These are phyloP conservation scores for Leucopsar rothschildi DNA, from an alignment of 2,113 vertebrate species.

Conservation along the genomic window DNA sequence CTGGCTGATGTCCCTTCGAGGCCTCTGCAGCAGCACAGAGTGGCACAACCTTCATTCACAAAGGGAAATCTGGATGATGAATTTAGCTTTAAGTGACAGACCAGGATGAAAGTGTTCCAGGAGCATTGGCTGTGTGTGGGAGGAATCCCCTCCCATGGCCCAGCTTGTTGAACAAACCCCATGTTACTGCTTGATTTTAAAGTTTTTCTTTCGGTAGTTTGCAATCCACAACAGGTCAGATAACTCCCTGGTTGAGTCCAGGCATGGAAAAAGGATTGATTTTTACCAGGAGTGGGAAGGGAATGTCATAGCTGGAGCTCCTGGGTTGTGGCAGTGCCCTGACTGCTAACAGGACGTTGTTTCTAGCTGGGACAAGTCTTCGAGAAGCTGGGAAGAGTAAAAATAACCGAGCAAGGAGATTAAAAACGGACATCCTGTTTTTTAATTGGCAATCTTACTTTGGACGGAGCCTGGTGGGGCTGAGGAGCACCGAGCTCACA, in stretches of 20 bases:
- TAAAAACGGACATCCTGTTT: fast-evolving
- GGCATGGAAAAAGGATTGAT: background rate
- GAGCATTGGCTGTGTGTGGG: background rate
- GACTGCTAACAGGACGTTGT: fast-evolving
- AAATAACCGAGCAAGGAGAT: background rate
- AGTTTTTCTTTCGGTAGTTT: background rate
- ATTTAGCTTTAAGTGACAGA: background rate
- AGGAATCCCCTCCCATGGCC: background rate
- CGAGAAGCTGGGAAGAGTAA: background rate
- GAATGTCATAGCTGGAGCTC: background rate
- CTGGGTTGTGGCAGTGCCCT: no score
- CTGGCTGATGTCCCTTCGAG: background rate
- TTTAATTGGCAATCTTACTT: background rate
- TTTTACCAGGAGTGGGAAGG: background rate
- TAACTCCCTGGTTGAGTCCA: background rate
- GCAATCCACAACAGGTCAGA: background rate
- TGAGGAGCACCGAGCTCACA: background rate
- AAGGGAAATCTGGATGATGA: background rate
- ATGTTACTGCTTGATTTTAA: background rate
- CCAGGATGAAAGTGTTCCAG: background rate
- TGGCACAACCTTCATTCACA: background rate
- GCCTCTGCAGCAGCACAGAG: background rate
- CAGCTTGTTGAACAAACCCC: background rate
- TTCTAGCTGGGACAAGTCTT: background rate
- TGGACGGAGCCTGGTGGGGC: background rate